Conservation (phyloP, 2,888 invertebrate species). For the Serripes groenlandicus region DNA sequence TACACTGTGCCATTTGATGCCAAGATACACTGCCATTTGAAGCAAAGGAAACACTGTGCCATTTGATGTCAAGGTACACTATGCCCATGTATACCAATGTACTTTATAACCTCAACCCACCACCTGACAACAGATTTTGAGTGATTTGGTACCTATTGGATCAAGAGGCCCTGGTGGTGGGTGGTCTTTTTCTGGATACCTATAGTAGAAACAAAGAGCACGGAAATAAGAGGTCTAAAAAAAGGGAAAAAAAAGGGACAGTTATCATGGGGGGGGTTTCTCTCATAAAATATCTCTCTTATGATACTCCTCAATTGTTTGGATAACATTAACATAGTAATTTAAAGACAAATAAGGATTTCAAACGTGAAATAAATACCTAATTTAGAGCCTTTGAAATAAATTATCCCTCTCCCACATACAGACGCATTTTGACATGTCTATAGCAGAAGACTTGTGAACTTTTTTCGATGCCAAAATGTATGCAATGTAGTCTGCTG, state of each 20-base stretch:
- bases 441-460: too few species aligned
- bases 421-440: too few species aligned
- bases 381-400: too few species aligned
- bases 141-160: neutral
- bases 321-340: too few species aligned
- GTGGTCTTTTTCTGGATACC: slow-evolving; percentile 58
- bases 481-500: too few species aligned
- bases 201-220: neutral
- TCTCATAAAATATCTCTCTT: too few species aligned
- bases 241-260: neutral
- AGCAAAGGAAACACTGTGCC: neutral
- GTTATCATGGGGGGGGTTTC: neutral
- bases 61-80: neutral
- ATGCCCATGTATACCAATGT: too few species aligned
- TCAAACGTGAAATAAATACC: too few species aligned
- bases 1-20: neutral
- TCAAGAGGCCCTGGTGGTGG: slow-evolving; percentile 34
- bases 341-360: too few species aligned
- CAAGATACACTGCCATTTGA: neutral
- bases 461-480: too few species aligned
- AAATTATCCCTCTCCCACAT: neutral
- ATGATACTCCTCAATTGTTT: too few species aligned
- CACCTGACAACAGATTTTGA: neutral
- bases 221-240: neutral
- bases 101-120: neutral